These are phyloP conservation scores for Axea sp. DNA, from an alignment of 2,888 invertebrate genomes.

Conservation along the genomic window DNA sequence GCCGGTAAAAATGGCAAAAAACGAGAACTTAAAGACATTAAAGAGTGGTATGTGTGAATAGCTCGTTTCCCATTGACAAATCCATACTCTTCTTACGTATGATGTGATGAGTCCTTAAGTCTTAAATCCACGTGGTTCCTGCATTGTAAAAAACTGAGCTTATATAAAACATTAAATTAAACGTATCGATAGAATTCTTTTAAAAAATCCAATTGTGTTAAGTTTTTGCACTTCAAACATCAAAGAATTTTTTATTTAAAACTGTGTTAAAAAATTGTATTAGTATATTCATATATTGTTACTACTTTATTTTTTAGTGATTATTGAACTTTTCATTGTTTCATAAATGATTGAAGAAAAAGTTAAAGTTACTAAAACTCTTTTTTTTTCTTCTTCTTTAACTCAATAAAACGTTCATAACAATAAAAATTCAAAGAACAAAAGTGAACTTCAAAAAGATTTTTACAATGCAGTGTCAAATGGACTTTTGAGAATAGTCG, in stretches of 20 bases:
- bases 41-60: constrained; percentile 96
- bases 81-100: constrained; percentile 42
- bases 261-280: too few relatives aligned
- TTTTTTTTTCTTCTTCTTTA: too few relatives aligned
- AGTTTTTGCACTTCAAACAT: too few relatives aligned
- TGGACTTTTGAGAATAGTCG: constrained; percentile 16
- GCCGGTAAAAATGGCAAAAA: constrained; percentile 83
- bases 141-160: constrained; percentile 22
- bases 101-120: constrained; percentile 22
- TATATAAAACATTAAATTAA: neutral
- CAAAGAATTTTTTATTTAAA: too few relatives aligned
- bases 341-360: too few relatives aligned
- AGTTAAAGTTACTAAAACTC: too few relatives aligned
- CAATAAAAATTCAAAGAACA: too few relatives aligned
- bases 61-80: constrained; percentile 46
- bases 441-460: constrained; percentile 3
- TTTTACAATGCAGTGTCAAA: constrained; percentile 21
- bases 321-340: too few relatives aligned
- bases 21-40: constrained; percentile 91
- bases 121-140: constrained; percentile 18
- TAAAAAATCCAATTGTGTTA: neutral
- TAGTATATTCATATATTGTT: too few relatives aligned
- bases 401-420: too few relatives aligned
- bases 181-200: too few relatives aligned
- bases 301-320: too few relatives aligned